A percentile compares a stretch with the other conserved stretches of the same genome.
Evolutionary conservation across 2,113 vertebrate genomes (phyloP).

Genomic region (Potamarius usumacintae): DNA sequence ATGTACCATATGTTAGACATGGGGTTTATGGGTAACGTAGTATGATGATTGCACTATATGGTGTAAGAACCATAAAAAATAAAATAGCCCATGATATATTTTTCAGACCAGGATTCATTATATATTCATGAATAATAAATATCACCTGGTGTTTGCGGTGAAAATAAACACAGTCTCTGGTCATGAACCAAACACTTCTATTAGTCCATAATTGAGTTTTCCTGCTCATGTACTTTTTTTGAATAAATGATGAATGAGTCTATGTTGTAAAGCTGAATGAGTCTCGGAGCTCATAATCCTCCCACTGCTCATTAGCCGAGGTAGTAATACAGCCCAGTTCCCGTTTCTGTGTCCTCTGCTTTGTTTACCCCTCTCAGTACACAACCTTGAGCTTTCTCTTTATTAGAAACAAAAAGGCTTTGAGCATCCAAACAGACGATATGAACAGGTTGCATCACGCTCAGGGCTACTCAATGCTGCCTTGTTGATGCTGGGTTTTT

Average conservation of each 20-base stretch:
- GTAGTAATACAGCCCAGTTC: constrained; percentile 54
- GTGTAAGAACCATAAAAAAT: background rate
- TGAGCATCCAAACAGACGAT: background rate
- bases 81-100: background rate
- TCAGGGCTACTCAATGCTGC: background rate
- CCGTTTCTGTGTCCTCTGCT: constrained; percentile 41
- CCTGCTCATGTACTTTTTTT: background rate
- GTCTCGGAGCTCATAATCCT: constrained; percentile 60
- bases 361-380: constrained; percentile 43
- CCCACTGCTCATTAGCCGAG: constrained; percentile 31
- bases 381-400: constrained; percentile 15
- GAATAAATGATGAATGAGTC: constrained; percentile 64
- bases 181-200: background rate
- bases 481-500: background rate
- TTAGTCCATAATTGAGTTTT: constrained; percentile 11
- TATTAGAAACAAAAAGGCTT: constrained; percentile 23
- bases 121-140: constrained; percentile 22
- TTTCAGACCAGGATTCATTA: background rate
- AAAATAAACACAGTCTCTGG: constrained; percentile 18
- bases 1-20: background rate
- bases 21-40: background rate
- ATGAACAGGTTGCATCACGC: constrained; percentile 19
- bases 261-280: constrained; percentile 56
- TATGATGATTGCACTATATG: background rate
- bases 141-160: background rate